Conservation (phyloP, 2,113 vertebrate genomes). For the Mungos mungo region DNA sequence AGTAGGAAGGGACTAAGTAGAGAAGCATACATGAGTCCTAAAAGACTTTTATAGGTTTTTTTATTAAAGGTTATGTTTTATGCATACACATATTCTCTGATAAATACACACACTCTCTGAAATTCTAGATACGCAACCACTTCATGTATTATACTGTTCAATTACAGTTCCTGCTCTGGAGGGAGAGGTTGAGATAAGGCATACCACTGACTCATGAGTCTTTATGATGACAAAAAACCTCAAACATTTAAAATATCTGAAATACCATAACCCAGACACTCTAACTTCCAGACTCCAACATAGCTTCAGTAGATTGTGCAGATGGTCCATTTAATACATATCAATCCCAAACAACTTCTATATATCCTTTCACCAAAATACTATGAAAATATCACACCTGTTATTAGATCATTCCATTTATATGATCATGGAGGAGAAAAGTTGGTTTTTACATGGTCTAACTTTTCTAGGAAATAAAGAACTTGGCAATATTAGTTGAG, state of each 20-base stretch:
- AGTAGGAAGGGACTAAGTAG: slow-evolving; percentile 8
- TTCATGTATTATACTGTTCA: background rate
- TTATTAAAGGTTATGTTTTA: slow-evolving; percentile 1
- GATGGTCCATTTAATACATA: background rate
- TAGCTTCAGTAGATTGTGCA: background rate
- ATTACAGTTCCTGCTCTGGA: slow-evolving; percentile 24
- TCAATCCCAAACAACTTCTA: slow-evolving; percentile 1
- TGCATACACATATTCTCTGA: background rate
- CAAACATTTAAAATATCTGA: slow-evolving; percentile 57
- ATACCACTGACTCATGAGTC: slow-evolving; percentile 4
- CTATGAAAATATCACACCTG: slow-evolving; percentile 16
- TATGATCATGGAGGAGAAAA: background rate
- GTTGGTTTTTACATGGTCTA: background rate
- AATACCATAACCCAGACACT: slow-evolving; percentile 38
- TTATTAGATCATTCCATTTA: background rate
- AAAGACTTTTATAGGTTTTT: background rate
- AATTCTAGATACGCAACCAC: slow-evolving; percentile 24
- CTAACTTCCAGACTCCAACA: background rate
- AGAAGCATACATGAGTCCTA: background rate
- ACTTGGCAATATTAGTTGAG: background rate
- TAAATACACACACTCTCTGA: background rate
- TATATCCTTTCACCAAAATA: slow-evolving; percentile 8
- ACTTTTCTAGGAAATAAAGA: slow-evolving; percentile 44
- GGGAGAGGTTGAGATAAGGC: slow-evolving; percentile 48
- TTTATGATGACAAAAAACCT: slow-evolving; percentile 42